Conservation (phyloP, 2,888 invertebrate species). For the Gnatocerus cornutus region DNA sequence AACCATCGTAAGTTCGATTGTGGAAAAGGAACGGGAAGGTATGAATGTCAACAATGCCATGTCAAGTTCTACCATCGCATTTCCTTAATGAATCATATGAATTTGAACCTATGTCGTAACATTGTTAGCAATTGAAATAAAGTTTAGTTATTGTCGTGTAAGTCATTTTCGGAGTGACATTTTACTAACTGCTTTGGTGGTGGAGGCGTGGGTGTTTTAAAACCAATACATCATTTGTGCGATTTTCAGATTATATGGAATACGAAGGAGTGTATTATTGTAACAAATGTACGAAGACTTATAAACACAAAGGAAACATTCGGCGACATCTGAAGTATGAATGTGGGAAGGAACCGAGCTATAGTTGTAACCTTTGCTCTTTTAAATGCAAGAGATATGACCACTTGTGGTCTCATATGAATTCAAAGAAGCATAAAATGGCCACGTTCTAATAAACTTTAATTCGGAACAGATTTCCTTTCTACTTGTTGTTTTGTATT, state of each 20-base stretch:
- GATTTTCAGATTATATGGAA: conserved; percentile 46
- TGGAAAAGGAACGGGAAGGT: conserved; percentile 62
- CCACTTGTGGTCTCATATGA: conserved; percentile 70
- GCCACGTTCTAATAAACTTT: conserved; percentile 8
- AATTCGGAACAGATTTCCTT: neutral
- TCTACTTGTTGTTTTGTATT: neutral
- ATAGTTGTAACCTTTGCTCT: conserved; percentile 50
- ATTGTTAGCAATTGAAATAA: conserved; percentile 38
- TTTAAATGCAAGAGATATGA: conserved; percentile 72
- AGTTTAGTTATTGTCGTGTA: conserved; percentile 19
- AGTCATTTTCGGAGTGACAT: conserved; percentile 17
- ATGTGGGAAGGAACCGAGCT: conserved; percentile 52
- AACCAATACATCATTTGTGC: conserved; percentile 5
- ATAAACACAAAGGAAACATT: conserved; percentile 61
- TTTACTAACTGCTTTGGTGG: conserved; percentile 38
- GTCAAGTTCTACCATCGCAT: conserved; percentile 51
- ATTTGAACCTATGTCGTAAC: conserved; percentile 32
- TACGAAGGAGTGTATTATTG: conserved; percentile 50
- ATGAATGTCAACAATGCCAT: conserved; percentile 48
- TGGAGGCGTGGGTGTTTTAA: neutral
- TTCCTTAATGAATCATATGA: conserved; percentile 31
- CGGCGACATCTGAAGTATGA: conserved; percentile 55
- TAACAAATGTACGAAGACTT: conserved; percentile 59
- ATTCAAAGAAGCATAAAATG: conserved; percentile 60
- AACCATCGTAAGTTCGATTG: conserved; percentile 71